Percentiles rank a stretch among this genome's conserved stretches.
These are phyloP conservation scores for Falco naumanni DNA, from an alignment of 2,797 vertebrate species.

Conservation along the genomic window DNA sequence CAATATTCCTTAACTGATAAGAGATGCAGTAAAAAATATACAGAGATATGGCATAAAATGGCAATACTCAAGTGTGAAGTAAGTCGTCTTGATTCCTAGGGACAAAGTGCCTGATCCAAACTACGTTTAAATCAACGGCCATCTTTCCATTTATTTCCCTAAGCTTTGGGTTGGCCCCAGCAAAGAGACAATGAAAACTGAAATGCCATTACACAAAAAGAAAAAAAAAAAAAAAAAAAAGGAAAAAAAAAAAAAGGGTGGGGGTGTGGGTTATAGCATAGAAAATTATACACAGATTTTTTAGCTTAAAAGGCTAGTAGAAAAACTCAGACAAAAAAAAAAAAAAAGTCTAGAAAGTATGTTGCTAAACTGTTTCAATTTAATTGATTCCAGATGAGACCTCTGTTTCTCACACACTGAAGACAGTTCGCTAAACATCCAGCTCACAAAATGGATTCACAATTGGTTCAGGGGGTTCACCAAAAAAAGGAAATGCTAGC, in stretches of 20 bases:
- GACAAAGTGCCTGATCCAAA: neutral
- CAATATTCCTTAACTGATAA: neutral
- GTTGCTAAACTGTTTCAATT: neutral
- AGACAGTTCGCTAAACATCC: neutral
- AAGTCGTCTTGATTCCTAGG: neutral
- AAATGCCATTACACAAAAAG: neutral
- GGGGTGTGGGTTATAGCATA: neutral
- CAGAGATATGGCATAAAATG: fast-evolving
- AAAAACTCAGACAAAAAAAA: neutral
- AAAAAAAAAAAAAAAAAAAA: neutral
- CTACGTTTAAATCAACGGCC: neutral
- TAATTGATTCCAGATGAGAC: slow-evolving; percentile 66
- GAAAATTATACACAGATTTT: neutral
- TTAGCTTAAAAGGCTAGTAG: neutral
- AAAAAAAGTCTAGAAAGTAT: slow-evolving; percentile 1
- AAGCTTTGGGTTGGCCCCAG: neutral
- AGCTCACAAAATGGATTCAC: slow-evolving; percentile 34
- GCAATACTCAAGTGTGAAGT: neutral
- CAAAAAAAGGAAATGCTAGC: neutral
- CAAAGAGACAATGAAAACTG: neutral
- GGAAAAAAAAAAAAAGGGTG: neutral
- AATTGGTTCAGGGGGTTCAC: neutral
- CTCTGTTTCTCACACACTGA: slow-evolving; percentile 26
- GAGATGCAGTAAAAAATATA: neutral
- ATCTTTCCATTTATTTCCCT: neutral